These are phyloP conservation scores for Drosophila antonietae DNA, from an alignment of 2,888 invertebrate species.

Conservation along the genomic window DNA sequence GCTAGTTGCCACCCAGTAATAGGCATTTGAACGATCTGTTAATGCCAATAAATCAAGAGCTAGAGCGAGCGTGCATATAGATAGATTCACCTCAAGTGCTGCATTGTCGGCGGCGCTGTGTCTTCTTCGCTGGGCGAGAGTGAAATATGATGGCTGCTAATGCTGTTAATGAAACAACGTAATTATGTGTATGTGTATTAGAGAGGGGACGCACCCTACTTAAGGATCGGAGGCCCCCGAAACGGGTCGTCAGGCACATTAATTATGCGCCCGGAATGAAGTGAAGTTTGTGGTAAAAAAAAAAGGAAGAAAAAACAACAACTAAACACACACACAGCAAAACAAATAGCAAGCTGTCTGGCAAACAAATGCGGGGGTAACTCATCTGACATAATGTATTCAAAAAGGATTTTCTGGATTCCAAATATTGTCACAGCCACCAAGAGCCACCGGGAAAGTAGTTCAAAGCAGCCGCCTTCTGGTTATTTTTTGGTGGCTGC, in stretches of 20 bases:
- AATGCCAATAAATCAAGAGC: conserved; percentile 80
- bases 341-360: conserved; percentile 44
- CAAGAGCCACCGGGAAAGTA: conserved; percentile 23
- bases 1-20: conserved; percentile 75
- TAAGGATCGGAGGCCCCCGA: conserved; percentile 55
- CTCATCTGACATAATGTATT: conserved; percentile 56
- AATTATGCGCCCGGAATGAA: conserved; percentile 70
- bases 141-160: conserved; percentile 82
- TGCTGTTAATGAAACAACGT: conserved; percentile 83
- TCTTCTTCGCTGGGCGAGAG: conserved; percentile 46
- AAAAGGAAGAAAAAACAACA: conserved; percentile 11
- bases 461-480: conserved; percentile 45
- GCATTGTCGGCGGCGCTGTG: conserved; percentile 51
- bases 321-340: conserved; percentile 19
- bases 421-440: conserved; percentile 39
- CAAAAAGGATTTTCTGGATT: conserved; percentile 68
- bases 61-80: neutral
- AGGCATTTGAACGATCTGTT: conserved; percentile 70
- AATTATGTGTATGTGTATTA: conserved; percentile 78
- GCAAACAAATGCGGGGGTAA: conserved; percentile 51
- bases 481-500: conserved; percentile 7
- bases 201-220: conserved; percentile 72
- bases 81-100: conserved; percentile 62
- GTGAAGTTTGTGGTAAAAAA: conserved; percentile 26
- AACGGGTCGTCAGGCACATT: conserved; percentile 74